These are phyloP conservation scores for Paramormyrops hopkinsi DNA, from an alignment of 2,797 vertebrate genomes.

Conservation along the genomic window DNA sequence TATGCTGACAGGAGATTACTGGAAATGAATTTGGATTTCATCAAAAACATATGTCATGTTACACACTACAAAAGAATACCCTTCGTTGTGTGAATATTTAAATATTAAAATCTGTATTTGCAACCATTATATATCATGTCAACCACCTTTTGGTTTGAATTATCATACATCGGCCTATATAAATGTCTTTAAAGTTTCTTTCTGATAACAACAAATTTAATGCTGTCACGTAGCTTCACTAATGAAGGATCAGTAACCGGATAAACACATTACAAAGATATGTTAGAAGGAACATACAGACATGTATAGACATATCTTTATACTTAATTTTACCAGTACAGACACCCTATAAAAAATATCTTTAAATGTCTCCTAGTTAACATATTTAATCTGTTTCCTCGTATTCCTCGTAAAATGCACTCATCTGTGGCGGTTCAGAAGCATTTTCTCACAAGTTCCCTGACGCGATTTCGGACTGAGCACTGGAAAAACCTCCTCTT, in stretches of 20 bases:
- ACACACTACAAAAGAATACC: not conserved
- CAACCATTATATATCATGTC: not conserved
- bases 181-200: not conserved
- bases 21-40: not conserved
- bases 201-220: not conserved
- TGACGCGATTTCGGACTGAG: not conserved
- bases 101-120: not conserved
- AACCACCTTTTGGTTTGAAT: not conserved
- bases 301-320: not conserved
- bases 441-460: not conserved
- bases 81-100: not conserved
- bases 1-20: not conserved
- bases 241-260: not conserved
- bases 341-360: not conserved
- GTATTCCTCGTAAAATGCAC: not conserved
- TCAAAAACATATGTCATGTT: not conserved
- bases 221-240: not conserved
- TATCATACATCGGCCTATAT: not conserved
- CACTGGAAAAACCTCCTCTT: not conserved
- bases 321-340: not conserved
- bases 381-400: not conserved
- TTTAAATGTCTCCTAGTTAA: not conserved
- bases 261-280: not conserved
- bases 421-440: not conserved
- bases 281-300: not conserved